Evolutionary conservation across 1,140 invertebrate genomes (phyloP).

Genomic region (Lanistes nyassanus): DNA sequence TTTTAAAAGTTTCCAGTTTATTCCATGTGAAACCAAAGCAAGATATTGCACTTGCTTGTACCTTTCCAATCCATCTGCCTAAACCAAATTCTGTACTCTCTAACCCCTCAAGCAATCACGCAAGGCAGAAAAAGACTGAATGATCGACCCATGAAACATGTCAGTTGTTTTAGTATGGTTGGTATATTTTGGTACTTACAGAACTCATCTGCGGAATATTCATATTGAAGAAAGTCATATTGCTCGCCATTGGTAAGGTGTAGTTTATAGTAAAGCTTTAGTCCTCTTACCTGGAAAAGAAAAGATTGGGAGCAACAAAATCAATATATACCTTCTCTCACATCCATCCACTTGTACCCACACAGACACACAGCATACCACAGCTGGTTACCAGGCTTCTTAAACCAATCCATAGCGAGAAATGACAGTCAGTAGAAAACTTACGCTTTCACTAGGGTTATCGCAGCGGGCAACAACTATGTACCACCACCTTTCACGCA

Average conservation of each 20-base stretch:
- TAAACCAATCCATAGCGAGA: neutral
- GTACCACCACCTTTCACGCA: conserved; percentile 63
- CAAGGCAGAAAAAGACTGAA: no score
- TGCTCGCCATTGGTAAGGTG: conserved; percentile 82
- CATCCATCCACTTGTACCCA: neutral
- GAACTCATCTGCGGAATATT: conserved; percentile 92
- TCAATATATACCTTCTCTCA: neutral
- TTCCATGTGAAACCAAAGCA: no score
- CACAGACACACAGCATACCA: neutral
- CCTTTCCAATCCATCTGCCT: no score
- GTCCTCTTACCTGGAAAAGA: conserved; percentile 31
- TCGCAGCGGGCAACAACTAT: conserved; percentile 58
- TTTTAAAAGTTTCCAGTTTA: no score
- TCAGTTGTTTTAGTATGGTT: no score
- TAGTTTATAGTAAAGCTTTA: conserved; percentile 76
- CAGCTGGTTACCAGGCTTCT: neutral
- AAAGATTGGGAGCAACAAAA: neutral
- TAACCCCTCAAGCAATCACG: no score
- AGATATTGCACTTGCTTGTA: no score
- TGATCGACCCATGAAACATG: no score
- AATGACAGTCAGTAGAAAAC: neutral
- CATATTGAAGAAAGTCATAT: conserved; percentile 82
- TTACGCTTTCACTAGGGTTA: neutral
- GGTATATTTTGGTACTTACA: conserved; percentile 77
- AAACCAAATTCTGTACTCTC: no score